Percentiles rank a stretch among this genome's conserved stretches.
These are phyloP conservation scores for Crioceris asparagi DNA, from an alignment of 2,888 invertebrate genomes.

Conservation along the genomic window DNA sequence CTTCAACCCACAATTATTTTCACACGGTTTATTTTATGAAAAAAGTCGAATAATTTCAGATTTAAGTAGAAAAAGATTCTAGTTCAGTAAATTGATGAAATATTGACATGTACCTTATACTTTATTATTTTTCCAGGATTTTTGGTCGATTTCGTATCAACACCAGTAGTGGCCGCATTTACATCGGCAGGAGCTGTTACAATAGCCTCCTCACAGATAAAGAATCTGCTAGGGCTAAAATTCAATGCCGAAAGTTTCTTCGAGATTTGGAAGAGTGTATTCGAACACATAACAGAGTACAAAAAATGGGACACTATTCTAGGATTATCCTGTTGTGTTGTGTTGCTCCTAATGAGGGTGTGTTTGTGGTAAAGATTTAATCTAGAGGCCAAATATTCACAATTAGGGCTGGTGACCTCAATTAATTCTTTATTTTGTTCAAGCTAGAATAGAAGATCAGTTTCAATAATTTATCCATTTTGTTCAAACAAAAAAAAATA, in stretches of 20 bases:
- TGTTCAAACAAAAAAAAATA: too few relatives aligned
- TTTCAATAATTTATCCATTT: too few relatives aligned
- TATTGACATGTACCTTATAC: too few relatives aligned
- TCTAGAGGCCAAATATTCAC: too few relatives aligned
- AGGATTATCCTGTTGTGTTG: conserved; percentile 49
- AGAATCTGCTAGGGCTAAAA: conserved; percentile 51
- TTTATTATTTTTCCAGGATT: conserved; percentile 43
- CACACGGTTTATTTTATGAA: too few relatives aligned
- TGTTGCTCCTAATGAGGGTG: conserved; percentile 53
- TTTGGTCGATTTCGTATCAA: conserved; percentile 61
- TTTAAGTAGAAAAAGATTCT: too few relatives aligned
- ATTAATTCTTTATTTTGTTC: too few relatives aligned
- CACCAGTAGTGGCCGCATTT: conserved; percentile 64
- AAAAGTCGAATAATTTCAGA: too few relatives aligned
- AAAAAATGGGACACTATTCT: conserved; percentile 50
- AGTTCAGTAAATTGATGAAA: too few relatives aligned
- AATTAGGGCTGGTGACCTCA: too few relatives aligned
- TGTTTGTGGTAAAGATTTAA: conserved; percentile 17
- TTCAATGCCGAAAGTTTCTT: conserved; percentile 53
- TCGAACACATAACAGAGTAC: conserved; percentile 43
- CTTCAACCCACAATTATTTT: too few relatives aligned
- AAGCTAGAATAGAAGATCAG: too few relatives aligned
- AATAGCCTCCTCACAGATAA: conserved; percentile 65
- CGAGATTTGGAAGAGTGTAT: conserved; percentile 48
- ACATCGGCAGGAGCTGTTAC: conserved; percentile 67